Base-by-base conservation (phyloP, 2,888 invertebrate genomes). In the Nowickia ferox region DNA sequence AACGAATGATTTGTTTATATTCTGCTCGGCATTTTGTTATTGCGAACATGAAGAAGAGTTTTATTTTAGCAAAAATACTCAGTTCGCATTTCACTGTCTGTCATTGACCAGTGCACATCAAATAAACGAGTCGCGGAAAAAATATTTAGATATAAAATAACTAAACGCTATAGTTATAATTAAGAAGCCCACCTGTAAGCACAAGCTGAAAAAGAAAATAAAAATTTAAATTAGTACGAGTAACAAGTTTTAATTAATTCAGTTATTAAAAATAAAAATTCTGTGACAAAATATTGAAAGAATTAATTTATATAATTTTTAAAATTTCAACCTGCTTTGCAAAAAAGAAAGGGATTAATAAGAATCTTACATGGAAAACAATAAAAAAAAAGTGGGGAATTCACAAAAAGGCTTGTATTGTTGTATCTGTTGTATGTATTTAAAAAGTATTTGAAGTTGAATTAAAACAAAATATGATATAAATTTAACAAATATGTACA, bases 1-100 rank as follows among this genome's bases (percentile, higher is more conserved):
- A 76, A 65, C 63, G 9, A 77, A 65, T 57, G 63, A 69, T 66
- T 72, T 46, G 48, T 71, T 68, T 57, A 63, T 38, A 55, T 66
- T 68, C 51, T 78, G 66, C 65, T 80, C 57, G 76, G 48, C 72
- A 17, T 74, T 59, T 22, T 69, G n/a, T 59, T 74, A 59, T 59
- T 53, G 51, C 57, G 57, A 77, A 66, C 72, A 44, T 59, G 48
- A 77, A 57, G 68, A 82, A 65, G 65, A 72, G 22, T 68, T 76
- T 53, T 77, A 72, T 66, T 84, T 77, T 63, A 55, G 63, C 77
- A 78, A 75, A 85, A 66, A 57, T 44, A 48, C 61, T 59, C 68
- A 71, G 40, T 77, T 74, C 75, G 69, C 87, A 88, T 84, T 87
- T 87, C 59, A 79, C 59, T 76, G 59, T 81, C 46, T 84, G 69